These are phyloP conservation scores for Pyrocephalus nanus DNA, from an alignment of 2,797 vertebrate genomes.

Conservation along the genomic window DNA sequence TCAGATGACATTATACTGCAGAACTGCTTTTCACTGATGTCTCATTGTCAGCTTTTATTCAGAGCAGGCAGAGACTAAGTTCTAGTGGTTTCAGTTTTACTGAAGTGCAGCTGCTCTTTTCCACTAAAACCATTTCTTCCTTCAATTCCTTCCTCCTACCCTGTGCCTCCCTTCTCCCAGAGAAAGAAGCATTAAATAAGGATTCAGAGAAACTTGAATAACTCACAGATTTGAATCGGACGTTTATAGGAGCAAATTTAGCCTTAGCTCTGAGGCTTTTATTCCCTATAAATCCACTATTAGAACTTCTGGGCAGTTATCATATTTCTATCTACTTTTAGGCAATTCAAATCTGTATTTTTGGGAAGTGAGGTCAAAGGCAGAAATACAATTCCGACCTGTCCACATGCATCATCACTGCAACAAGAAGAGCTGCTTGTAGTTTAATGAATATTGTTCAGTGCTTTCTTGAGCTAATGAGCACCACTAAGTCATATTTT, in stretches of 20 bases:
- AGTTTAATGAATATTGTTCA: background rate
- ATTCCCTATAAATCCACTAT: background rate
- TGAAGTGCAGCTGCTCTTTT: background rate
- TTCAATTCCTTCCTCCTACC: background rate
- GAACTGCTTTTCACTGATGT: background rate
- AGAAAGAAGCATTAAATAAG: background rate
- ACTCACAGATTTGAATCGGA: background rate
- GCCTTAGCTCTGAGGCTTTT: background rate
- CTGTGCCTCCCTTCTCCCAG: background rate
- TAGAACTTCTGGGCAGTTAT: background rate
- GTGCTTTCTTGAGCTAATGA: background rate
- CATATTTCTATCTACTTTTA: background rate
- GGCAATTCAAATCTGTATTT: background rate
- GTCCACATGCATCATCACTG: background rate
- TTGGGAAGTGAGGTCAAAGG: background rate
- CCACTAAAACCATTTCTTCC: background rate
- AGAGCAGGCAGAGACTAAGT: background rate
- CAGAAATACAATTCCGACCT: background rate
- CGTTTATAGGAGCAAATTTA: background rate
- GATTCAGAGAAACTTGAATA: background rate
- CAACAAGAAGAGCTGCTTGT: background rate
- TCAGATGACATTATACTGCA: background rate
- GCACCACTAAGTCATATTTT: background rate
- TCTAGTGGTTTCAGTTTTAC: background rate
- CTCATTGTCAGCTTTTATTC: background rate